These are phyloP conservation scores for Pyrgus malvae DNA, from an alignment of 2,888 invertebrate genomes.

Conservation along the genomic window DNA sequence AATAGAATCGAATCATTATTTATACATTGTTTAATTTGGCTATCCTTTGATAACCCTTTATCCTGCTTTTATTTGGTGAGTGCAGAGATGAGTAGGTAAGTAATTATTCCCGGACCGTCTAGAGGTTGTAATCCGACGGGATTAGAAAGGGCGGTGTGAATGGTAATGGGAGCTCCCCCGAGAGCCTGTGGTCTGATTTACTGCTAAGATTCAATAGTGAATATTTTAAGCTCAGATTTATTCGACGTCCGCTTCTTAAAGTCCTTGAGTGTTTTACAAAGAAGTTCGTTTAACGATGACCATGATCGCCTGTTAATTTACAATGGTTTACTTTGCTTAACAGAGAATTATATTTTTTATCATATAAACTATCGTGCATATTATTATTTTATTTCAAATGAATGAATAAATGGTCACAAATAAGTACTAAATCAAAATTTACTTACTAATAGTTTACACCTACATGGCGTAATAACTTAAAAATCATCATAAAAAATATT, in stretches of 20 bases:
- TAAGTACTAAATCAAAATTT: no score
- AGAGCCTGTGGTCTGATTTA: slow-evolving; percentile 79
- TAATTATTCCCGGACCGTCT: slow-evolving; percentile 78
- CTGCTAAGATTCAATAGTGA: slow-evolving; percentile 79
- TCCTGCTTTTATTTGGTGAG: slow-evolving; percentile 55
- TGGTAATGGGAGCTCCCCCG: slow-evolving; percentile 75
- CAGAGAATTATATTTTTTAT: no score
- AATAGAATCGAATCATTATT: slow-evolving; percentile 36
- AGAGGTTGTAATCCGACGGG: slow-evolving; percentile 75
- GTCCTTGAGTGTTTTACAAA: slow-evolving; percentile 37
- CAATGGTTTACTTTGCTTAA: background rate
- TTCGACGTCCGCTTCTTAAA: slow-evolving; percentile 53
- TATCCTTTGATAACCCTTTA: slow-evolving; percentile 44
- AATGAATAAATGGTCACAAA: no score
- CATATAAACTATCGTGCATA: no score
- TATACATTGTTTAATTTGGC: slow-evolving; percentile 47
- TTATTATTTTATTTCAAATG: no score
- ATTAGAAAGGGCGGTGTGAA: slow-evolving; percentile 79
- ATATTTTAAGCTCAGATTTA: slow-evolving; percentile 78
- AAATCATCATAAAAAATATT: no score
- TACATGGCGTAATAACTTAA: no score
- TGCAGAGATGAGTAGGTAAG: slow-evolving; percentile 65
- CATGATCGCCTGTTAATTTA: background rate
- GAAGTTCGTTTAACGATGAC: background rate
- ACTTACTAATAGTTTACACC: no score